Conservation (phyloP, 2,113 vertebrate genomes). For the Sinocyclocheilus grahami region DNA sequence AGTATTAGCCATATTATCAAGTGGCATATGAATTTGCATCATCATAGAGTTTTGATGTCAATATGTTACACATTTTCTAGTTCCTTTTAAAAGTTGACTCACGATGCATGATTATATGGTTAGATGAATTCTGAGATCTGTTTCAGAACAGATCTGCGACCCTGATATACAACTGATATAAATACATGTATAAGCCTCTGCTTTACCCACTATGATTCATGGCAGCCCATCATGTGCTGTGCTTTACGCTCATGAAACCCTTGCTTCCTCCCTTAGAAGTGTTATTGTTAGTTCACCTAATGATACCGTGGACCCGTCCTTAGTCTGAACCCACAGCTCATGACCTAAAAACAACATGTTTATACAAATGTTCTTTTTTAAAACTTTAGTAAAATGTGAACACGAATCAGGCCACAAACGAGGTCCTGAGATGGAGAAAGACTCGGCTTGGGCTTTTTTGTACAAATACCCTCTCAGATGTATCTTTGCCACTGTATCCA, state of each 20-base stretch:
- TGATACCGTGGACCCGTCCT: background rate
- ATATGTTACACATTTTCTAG: background rate
- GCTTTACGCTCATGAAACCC: too few species aligned
- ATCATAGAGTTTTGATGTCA: background rate
- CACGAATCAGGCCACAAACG: slow-evolving; percentile 11
- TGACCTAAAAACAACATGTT: slow-evolving; percentile 32
- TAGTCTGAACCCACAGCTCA: background rate
- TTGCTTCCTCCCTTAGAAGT: background rate
- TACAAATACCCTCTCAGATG: slow-evolving; percentile 10
- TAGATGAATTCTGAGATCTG: background rate
- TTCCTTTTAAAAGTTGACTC: background rate
- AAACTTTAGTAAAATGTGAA: background rate
- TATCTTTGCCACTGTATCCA: slow-evolving; percentile 27
- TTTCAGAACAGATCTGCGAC: background rate
- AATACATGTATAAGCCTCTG: background rate
- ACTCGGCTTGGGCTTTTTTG: slow-evolving; percentile 32
- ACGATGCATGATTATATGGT: background rate
- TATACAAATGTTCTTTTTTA: slow-evolving; percentile 5
- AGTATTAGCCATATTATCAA: background rate
- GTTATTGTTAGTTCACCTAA: slow-evolving; percentile 6
- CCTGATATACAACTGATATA: background rate
- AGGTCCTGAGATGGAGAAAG: slow-evolving; percentile 10
- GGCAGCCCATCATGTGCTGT: background rate
- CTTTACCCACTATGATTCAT: background rate
- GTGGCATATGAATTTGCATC: background rate